Conservation (phyloP, 1,140 invertebrate species). For the Eufriesea mexicana region DNA sequence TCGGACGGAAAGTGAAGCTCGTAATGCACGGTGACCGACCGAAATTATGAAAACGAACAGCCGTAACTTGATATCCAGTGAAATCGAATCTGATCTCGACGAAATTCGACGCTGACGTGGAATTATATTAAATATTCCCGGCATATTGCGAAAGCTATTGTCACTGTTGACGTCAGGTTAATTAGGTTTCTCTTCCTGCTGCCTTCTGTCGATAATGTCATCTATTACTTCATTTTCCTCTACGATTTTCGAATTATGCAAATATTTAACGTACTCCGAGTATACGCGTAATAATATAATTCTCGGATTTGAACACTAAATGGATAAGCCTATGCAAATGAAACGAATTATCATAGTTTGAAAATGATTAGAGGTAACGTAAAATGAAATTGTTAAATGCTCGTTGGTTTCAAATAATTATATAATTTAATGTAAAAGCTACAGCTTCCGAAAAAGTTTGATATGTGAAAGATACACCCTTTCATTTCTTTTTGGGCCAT, state of each 20-base stretch:
- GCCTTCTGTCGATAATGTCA: not conserved
- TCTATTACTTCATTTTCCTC: not conserved
- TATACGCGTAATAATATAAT: not conserved
- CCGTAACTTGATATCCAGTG: slow-evolving; percentile 22
- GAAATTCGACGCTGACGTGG: slow-evolving; percentile 5
- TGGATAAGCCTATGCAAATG: not conserved
- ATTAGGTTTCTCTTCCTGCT: not conserved
- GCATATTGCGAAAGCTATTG: slow-evolving; percentile 19
- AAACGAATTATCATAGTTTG: not conserved
- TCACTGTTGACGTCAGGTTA: slow-evolving; percentile 22
- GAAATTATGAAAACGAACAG: slow-evolving; percentile 22
- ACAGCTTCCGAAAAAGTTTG: too few relatives aligned
- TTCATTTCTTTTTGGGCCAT: too few relatives aligned
- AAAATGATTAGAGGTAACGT: not conserved
- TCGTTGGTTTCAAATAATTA: too few relatives aligned
- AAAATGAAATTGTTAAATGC: too few relatives aligned
- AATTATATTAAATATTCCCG: slow-evolving; percentile 41
- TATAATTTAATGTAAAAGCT: too few relatives aligned
- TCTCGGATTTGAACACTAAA: not conserved
- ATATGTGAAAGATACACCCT: too few relatives aligned
- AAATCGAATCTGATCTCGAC: slow-evolving; percentile 39
- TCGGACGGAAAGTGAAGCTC: not conserved
- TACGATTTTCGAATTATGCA: not conserved
- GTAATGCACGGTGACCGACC: not conserved
- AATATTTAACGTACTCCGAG: not conserved